Evolutionary conservation across 2,797 vertebrate species (phyloP), one percentile per base, ranked within the genome.

Genomic region (Chrosomus eos): DNA sequence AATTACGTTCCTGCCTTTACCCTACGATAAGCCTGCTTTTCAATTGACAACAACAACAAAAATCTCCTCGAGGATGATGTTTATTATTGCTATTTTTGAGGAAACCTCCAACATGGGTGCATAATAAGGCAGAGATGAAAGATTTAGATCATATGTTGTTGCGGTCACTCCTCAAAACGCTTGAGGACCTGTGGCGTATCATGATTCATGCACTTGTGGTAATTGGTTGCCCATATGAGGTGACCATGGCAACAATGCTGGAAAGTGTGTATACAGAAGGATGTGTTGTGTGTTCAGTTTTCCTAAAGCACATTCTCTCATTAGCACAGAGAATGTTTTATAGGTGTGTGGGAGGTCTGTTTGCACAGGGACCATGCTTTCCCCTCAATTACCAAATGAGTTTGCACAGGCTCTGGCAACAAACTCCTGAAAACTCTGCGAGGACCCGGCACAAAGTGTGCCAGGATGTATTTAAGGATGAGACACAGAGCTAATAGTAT

Each of bases 331-430:
- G 68, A 82, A 73, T 26, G 84, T 76, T 80, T 71, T 70, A 83
- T 81, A 87, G 86, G 74, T 86, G 82, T 85, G 85, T 83, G 51
- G 66, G 84, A 75, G 85, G 81, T 40, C 36, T 86, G 67, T 90
- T 90, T 86, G 77, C 77, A 85, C 68, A 77, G 70, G 80, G 80
- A 80, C 84, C 40, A 51, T 18, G 19, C 10, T 38, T 91, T 80
- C 89, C 87, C 91, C 90, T 93, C 91, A 92, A 92, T 93, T 92
- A 92, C 87, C 74, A 85, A 86, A 91, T 91, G 87, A 90, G 91
- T 90, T 93, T 93, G 92, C 88, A 55, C 70, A 81, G 74, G 19
- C 33, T 77, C 80, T 87, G 81, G 83, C 77, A 90, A 82, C 71
- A 84, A 80, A 81, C 72, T 85, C 58, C 62, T 60, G 43, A 62